phyloP scores from a whole-genome alignment of 1,140 invertebrate genomes.

The Drosophila oshimai region DNA sequence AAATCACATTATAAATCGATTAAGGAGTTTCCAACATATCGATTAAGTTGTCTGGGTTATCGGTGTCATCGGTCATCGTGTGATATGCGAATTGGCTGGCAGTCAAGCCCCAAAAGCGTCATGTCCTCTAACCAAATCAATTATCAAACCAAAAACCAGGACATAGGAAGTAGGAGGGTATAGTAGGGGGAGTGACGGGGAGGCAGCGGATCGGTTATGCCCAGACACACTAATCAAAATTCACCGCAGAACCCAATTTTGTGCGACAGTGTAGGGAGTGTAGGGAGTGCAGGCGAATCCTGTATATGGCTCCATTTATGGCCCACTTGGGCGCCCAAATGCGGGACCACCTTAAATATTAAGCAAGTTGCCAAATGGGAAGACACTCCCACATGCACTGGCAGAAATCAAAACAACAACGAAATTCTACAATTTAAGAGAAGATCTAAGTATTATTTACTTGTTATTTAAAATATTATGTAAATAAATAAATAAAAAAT shows the following conservation, averaged over 20 bases:
- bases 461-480: background rate
- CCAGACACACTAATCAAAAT: constrained; percentile 34
- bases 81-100: background rate
- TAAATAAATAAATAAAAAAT: background rate
- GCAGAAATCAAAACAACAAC: too few species aligned
- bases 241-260: constrained; percentile 38
- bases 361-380: constrained; percentile 43
- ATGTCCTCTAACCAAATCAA: background rate
- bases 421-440: background rate
- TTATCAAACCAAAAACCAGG: constrained; percentile 5
- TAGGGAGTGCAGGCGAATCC: too few species aligned
- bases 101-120: background rate
- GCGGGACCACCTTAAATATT: constrained; percentile 62
- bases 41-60: background rate
- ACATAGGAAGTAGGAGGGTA: too few species aligned
- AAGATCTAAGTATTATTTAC: background rate
- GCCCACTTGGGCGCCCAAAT: constrained; percentile 35
- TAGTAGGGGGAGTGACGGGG: background rate
- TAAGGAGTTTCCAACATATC: background rate
- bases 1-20: background rate
- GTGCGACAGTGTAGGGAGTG: constrained; percentile 16
- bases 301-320: constrained; percentile 13
- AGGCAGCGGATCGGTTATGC: constrained; percentile 4
- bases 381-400: constrained; percentile 14
- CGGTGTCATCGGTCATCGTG: background rate